Conservation (phyloP, 2,888 invertebrate species). For the Dicranocentrus wangi region DNA sequence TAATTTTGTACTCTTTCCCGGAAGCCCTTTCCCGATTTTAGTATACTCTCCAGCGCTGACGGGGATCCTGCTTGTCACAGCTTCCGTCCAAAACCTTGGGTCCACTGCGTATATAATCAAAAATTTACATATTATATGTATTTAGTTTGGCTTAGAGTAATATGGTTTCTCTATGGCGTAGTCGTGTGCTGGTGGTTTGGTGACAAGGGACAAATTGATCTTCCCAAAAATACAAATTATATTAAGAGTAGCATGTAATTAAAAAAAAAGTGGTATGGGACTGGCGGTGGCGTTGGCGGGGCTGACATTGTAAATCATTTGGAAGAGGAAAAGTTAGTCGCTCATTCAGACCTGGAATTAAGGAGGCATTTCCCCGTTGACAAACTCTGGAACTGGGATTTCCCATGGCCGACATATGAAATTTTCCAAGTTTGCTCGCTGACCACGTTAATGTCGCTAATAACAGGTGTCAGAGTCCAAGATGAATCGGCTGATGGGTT, state of each 20-base stretch:
- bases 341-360: slow-evolving; percentile 51
- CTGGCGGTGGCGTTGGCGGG: too few species aligned
- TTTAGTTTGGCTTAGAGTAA: too few species aligned
- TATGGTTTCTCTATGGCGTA: too few species aligned
- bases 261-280: too few species aligned
- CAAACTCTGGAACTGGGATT: slow-evolving; percentile 53
- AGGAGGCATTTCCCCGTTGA: slow-evolving; percentile 61
- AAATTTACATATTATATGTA: neutral
- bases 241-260: too few species aligned
- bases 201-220: neutral
- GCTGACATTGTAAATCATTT: slow-evolving; percentile 14
- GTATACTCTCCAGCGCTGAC: slow-evolving; percentile 60
- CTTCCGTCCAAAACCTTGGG: slow-evolving; percentile 54
- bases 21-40: neutral
- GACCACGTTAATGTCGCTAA: slow-evolving; percentile 64
- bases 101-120: too few species aligned
- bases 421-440: slow-evolving; percentile 66
- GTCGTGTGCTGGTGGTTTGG: too few species aligned
- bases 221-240: neutral
- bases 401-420: slow-evolving; percentile 60
- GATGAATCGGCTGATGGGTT: slow-evolving; percentile 59
- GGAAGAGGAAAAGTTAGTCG: neutral
- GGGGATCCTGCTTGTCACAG: slow-evolving; percentile 64
- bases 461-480: slow-evolving; percentile 66
- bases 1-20: neutral